A percentile compares a stretch with the other conserved stretches of the same genome.
These are phyloP conservation scores for Ianthella basta DNA, from an alignment of 37 sponge, comb jelly and placozoan genomes.

Conservation along the genomic window DNA sequence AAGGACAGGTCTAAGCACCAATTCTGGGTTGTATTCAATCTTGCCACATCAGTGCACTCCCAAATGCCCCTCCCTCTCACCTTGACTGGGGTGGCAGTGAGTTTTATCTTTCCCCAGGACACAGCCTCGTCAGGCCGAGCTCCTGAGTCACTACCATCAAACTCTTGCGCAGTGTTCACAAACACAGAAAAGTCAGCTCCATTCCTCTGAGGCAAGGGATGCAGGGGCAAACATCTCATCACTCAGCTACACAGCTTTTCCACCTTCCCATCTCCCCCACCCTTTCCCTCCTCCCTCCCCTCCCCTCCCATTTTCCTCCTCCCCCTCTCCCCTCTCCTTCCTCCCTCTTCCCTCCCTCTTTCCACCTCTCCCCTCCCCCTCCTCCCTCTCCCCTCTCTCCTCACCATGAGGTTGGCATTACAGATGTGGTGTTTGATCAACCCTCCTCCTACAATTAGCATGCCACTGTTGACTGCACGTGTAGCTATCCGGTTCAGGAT, in stretches of 20 bases:
- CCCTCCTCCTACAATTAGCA: slow-evolving; percentile 98
- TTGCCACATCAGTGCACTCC: background rate
- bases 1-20: too few relatives aligned
- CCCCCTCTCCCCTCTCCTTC: background rate
- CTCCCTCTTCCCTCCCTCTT: too few relatives aligned
- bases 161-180: slow-evolving; percentile 97
- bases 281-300: too few relatives aligned
- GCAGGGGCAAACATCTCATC: background rate
- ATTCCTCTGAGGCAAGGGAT: slow-evolving; percentile 74
- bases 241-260: too few relatives aligned
- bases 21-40: too few relatives aligned
- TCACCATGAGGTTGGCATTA: slow-evolving; percentile 98
- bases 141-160: slow-evolving; percentile 98
- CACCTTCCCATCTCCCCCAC: too few relatives aligned
- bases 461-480: slow-evolving; percentile 87
- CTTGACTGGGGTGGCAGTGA: slow-evolving; percentile 84
- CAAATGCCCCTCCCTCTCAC: slow-evolving; percentile 35
- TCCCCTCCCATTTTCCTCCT: background rate
- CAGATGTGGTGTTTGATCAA: slow-evolving; percentile 98
- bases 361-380: slow-evolving; percentile 48
- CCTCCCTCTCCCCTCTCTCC: background rate
- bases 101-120: slow-evolving; percentile 98
- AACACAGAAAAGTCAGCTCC: slow-evolving; percentile 97
- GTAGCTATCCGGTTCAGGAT: slow-evolving; percentile 81
- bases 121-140: slow-evolving; percentile 98